These are phyloP conservation scores for Operophtera brumata DNA, from an alignment of 2,888 invertebrate genomes.

Conservation along the genomic window DNA sequence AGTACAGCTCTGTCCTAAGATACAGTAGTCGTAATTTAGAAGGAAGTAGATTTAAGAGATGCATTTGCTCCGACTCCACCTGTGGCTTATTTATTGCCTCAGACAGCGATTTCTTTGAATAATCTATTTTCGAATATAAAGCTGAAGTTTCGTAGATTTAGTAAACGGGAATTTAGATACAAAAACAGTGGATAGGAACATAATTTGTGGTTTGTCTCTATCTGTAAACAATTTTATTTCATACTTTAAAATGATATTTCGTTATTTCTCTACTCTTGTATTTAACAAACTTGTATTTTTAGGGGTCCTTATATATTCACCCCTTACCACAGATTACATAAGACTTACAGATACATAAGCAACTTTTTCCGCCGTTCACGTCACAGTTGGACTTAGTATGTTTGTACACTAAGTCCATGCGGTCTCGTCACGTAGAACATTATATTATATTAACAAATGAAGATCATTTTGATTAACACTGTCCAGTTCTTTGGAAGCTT, in stretches of 20 bases:
- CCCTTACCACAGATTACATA: no score
- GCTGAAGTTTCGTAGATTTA: constrained; percentile 21
- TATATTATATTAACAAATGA: no score
- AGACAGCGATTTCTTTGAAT: constrained; percentile 43
- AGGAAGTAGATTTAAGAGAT: constrained; percentile 50
- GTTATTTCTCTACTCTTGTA: no score
- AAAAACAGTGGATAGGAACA: background rate
- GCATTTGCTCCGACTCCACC: constrained; percentile 55
- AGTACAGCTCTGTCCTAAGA: constrained; percentile 32
- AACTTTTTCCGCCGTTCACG: no score
- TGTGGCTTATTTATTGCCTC: constrained; percentile 57
- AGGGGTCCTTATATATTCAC: background rate
- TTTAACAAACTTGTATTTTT: background rate
- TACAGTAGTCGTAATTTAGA: constrained; percentile 46
- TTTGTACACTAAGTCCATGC: no score
- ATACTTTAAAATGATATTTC: no score
- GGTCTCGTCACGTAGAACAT: no score
- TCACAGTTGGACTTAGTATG: no score
- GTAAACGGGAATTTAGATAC: background rate
- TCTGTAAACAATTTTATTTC: background rate
- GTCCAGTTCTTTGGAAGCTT: no score
- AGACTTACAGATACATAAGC: no score
- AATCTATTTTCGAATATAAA: constrained; percentile 40
- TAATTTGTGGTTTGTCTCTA: background rate
- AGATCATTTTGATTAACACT: no score